Conservation (phyloP, 2,797 vertebrate species). For the Sebastes aleutianus region DNA sequence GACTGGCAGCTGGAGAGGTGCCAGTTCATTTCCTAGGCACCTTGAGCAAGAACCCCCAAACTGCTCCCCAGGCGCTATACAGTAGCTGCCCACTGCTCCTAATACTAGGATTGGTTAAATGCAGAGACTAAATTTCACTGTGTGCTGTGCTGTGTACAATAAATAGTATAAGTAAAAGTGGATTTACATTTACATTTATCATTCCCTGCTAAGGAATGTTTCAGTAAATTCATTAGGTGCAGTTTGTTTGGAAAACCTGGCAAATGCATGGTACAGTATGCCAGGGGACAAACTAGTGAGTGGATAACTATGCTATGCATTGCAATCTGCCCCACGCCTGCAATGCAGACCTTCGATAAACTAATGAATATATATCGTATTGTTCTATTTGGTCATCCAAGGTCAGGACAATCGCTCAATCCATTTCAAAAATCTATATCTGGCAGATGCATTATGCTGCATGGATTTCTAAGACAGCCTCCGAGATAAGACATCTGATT, state of each 20-base stretch:
- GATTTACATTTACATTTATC: neutral
- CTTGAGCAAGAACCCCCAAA: too few relatives aligned
- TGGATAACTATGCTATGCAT: neutral
- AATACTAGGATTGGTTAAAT: too few relatives aligned
- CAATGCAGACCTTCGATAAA: neutral
- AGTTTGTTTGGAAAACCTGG: neutral
- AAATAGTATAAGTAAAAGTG: too few relatives aligned
- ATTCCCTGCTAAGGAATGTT: neutral
- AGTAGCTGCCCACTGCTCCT: too few relatives aligned
- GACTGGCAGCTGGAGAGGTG: too few relatives aligned
- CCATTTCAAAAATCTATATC: conserved; percentile 16
- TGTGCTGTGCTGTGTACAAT: too few relatives aligned
- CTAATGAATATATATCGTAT: neutral
- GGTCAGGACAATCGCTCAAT: neutral
- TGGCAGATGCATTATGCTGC: neutral
- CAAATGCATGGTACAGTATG: neutral
- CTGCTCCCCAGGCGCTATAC: too few relatives aligned
- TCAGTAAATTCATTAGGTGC: neutral
- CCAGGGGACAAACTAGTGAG: neutral
- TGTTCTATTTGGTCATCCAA: neutral
- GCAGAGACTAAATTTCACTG: too few relatives aligned
- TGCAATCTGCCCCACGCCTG: neutral
- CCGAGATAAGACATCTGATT: neutral
- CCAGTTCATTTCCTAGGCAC: too few relatives aligned
- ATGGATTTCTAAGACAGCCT: neutral